Evolutionary conservation across 2,797 vertebrate genomes (phyloP).

Genomic region (Pyrrhura leucotis): DNA sequence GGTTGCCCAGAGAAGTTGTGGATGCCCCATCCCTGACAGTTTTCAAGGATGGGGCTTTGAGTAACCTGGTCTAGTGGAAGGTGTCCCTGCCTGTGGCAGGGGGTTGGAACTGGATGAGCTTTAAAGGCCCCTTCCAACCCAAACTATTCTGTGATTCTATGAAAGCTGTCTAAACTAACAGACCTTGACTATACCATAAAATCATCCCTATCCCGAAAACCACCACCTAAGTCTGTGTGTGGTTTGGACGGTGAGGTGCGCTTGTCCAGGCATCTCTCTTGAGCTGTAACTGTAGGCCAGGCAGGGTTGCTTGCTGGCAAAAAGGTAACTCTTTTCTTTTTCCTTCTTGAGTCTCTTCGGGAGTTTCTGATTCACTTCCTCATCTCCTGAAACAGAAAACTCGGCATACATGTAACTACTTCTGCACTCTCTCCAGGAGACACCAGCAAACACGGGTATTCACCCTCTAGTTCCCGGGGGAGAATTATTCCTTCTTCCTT

Average conservation of each 20-base stretch:
- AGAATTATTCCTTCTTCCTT: not conserved
- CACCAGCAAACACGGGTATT: not conserved
- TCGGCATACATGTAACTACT: not conserved
- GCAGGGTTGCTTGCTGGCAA: not conserved
- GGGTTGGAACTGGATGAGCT: not conserved
- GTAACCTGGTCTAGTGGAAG: not conserved
- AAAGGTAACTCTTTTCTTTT: not conserved
- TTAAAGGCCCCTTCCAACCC: not conserved
- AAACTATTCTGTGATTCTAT: not conserved
- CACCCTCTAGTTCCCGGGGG: fast-evolving
- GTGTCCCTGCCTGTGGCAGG: not conserved
- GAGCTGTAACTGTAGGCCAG: not conserved
- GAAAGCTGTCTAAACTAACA: not conserved
- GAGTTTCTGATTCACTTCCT: not conserved
- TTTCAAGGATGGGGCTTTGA: too few species aligned
- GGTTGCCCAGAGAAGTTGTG: too few species aligned
- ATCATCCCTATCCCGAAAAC: fast-evolving
- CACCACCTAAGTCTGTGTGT: not conserved
- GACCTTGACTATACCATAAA: not conserved
- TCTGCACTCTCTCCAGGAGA: not conserved
- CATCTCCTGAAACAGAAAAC: not conserved
- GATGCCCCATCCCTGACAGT: too few species aligned
- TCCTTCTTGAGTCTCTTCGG: not conserved
- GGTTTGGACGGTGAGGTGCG: not conserved
- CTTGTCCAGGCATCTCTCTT: not conserved